Evolutionary conservation across 2,113 vertebrate species (phyloP).

Genomic region (western clawed frog (Xenopus tropicalis)): DNA sequence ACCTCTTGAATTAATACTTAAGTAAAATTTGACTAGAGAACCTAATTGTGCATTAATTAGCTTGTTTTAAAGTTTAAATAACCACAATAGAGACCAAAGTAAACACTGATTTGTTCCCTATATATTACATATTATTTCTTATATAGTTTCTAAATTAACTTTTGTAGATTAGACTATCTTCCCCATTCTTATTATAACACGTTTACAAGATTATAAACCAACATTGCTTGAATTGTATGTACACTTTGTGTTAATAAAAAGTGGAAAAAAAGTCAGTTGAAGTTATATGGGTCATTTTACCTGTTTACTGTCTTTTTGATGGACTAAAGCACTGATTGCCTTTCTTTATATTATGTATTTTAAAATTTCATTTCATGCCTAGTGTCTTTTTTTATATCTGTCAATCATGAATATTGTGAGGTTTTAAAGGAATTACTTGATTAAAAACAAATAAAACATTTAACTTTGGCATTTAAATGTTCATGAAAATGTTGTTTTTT

Average conservation of each 20-base stretch:
- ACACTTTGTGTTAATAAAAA: constrained; percentile 45
- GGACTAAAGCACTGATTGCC: constrained; percentile 68
- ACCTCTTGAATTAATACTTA: constrained; percentile 68
- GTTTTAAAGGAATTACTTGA: constrained; percentile 71
- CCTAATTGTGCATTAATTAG: constrained; percentile 52
- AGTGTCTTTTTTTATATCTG: constrained; percentile 63
- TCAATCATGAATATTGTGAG: constrained; percentile 72
- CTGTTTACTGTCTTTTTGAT: constrained; percentile 55
- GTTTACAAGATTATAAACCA: constrained; percentile 71
- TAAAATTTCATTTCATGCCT: constrained; percentile 67
- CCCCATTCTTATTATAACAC: constrained; percentile 68
- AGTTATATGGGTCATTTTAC: constrained; percentile 57
- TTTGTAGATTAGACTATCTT: constrained; percentile 70
- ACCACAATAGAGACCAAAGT: constrained; percentile 74
- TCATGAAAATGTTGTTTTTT: background rate
- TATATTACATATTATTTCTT: constrained; percentile 72
- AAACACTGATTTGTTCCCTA: constrained; percentile 64
- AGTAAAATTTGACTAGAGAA: constrained; percentile 55
- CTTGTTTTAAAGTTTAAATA: constrained; percentile 61
- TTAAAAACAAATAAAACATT: constrained; percentile 73
- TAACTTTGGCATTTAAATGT: constrained; percentile 67
- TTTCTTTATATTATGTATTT: constrained; percentile 68
- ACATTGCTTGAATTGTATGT: constrained; percentile 67
- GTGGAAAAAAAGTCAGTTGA: constrained; percentile 49
- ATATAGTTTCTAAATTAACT: constrained; percentile 70